phyloP scores from a whole-genome alignment of 2,113 vertebrate species.

The Grammomys surdaster region DNA sequence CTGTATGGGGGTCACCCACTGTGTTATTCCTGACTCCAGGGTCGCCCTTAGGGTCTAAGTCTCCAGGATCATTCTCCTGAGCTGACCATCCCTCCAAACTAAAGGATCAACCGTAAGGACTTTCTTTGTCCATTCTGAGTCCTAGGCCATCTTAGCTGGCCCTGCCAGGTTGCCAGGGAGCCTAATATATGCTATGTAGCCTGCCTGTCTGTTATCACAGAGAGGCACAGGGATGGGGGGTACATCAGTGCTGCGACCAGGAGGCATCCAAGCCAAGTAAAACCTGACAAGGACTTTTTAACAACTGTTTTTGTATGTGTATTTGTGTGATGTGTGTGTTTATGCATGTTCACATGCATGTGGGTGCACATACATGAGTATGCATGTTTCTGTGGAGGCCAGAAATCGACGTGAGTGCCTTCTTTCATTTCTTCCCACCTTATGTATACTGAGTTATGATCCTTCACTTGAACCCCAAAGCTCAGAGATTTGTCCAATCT shows the following conservation, averaged over 20 bases:
- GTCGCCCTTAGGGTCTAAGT: background rate
- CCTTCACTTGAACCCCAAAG: background rate
- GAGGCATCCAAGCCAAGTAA: background rate
- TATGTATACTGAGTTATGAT: background rate
- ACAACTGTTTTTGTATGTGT: background rate
- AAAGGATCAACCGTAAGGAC: background rate
- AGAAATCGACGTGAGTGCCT: background rate
- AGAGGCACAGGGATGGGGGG: background rate
- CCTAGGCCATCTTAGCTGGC: background rate
- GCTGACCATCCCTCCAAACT: background rate
- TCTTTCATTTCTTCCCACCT: background rate
- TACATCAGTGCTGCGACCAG: fast-evolving
- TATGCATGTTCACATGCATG: background rate
- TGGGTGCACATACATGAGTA: no score
- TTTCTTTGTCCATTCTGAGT: background rate
- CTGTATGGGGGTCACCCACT: background rate
- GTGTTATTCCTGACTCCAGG: background rate
- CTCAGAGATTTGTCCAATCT: background rate
- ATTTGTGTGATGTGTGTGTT: background rate
- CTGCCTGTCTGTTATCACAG: background rate
- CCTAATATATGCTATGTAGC: background rate
- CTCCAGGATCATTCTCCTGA: background rate
- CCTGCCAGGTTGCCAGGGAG: background rate
- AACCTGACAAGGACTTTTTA: background rate
- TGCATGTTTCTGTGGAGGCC: background rate